Evolutionary conservation across 2,113 vertebrate species (phyloP), one percentile per base, ranked within the genome.

Genomic region (Odontesthes bonariensis): DNA sequence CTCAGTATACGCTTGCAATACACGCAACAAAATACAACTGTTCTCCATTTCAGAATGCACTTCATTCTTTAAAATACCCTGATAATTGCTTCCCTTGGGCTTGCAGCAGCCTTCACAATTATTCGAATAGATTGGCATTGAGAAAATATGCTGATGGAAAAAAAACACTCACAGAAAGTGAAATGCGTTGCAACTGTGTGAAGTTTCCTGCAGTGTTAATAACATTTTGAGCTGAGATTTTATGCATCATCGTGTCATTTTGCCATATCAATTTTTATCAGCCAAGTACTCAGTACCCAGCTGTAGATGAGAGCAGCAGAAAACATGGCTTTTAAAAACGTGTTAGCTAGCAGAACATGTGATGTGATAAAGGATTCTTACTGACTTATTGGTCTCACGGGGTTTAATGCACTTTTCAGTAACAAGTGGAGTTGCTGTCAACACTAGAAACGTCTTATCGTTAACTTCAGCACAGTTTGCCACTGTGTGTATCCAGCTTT

Each of bases 31-130:
- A 67, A 27, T 27, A 27, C 27, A 27, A 27, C 27, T 27, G 27
- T 11, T 49, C 6, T 46, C 27, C n/a, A 27, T 1, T 3, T 27
- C 27, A 27, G 27, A 27, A 27, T 27, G 12, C 35, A 17, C 58
- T 35, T 53, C 11, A 42, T 23, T 17, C 33, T 46, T 46, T 23
- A 19, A 44, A 69, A 49, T 54, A 40, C 19, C 42, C 19, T 52
- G 52, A 53, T 47, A 53, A 59, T 59, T 69, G 23, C n/a, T 63
- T 57, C 23, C 16, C 2, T 42, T 27, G 16, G 51, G 63, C 42
- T 79, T 52, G 20, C 19, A 61, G 19, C 20, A 60, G 14, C 54
- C 27, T 20, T 53, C 61, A 11, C 31, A 65, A 32, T 53, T 5
- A 75, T 52, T 32, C 35, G 6, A 23, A 52, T 13, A 27, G 7